Conservation (phyloP, 2,888 invertebrate genomes). For the Bimastos eiseni region DNA sequence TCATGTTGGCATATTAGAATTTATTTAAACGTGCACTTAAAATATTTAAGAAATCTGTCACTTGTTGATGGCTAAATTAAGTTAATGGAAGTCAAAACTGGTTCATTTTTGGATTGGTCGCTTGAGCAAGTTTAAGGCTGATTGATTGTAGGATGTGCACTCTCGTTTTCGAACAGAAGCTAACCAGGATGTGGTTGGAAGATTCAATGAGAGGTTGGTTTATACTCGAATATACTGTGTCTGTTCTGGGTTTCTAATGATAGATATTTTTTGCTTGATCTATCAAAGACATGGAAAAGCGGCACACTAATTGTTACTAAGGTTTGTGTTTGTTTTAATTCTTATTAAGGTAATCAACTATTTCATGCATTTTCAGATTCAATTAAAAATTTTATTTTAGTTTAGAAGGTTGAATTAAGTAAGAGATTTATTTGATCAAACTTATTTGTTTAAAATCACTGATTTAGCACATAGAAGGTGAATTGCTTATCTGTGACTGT, state of each 20-base stretch:
- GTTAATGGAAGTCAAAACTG: neutral
- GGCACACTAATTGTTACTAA: neutral
- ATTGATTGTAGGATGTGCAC: conserved; percentile 78
- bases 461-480: neutral
- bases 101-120: neutral
- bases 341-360: too few species aligned
- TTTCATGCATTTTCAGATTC: too few species aligned
- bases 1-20: neutral
- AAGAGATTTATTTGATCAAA: neutral
- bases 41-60: neutral
- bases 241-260: neutral
- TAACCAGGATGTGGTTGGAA: conserved; percentile 83
- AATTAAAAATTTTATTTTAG: neutral
- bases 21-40: neutral
- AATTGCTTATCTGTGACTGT: neutral
- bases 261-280: neutral
- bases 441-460: neutral
- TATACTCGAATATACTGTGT: neutral
- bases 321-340: neutral
- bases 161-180: conserved; percentile 91
- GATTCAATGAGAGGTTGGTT: conserved; percentile 86
- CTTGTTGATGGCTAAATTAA: neutral
- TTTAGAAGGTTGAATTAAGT: neutral
- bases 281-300: neutral
- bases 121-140: neutral